These are phyloP conservation scores for Cyphomyrus plagiostoma DNA, from an alignment of 2,113 vertebrate species.

Conservation along the genomic window DNA sequence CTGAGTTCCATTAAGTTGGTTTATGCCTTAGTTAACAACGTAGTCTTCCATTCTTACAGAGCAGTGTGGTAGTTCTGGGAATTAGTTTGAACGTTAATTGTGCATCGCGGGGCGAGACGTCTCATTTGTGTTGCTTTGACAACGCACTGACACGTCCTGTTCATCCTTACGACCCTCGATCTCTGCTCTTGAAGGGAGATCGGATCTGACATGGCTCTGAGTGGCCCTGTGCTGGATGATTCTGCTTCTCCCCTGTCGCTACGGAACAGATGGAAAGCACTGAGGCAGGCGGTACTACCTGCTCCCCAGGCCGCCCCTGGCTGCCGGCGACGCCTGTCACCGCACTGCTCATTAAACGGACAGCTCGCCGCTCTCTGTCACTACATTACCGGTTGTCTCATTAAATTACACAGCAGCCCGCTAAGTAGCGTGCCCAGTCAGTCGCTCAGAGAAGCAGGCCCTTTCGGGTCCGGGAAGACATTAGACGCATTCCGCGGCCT, in stretches of 20 bases:
- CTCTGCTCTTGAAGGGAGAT: not conserved
- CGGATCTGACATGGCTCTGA: not conserved
- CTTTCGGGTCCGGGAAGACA: not conserved
- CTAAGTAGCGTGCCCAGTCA: slow-evolving; percentile 5
- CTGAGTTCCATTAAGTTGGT: not conserved
- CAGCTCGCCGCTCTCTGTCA: not conserved
- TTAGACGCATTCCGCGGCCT: not conserved
- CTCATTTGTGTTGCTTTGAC: not conserved
- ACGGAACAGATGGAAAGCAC: not conserved
- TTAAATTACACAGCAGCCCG: slow-evolving; percentile 12
- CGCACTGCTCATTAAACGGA: slow-evolving; percentile 5
- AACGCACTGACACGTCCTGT: not conserved
- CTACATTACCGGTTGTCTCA: slow-evolving; percentile 17
- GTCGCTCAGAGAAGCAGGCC: slow-evolving; percentile 6
- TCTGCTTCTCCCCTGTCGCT: not conserved
- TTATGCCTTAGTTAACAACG: not conserved
- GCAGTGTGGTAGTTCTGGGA: not conserved
- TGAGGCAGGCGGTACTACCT: not conserved
- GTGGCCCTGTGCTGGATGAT: not conserved
- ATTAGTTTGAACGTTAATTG: not conserved
- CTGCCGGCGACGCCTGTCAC: not conserved
- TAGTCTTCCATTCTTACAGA: not conserved
- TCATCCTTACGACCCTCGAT: not conserved
- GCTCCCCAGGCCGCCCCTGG: not conserved
- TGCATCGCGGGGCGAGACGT: not conserved